phyloP scores from a whole-genome alignment of 2,888 invertebrate species.

The Portevinia maculata region DNA sequence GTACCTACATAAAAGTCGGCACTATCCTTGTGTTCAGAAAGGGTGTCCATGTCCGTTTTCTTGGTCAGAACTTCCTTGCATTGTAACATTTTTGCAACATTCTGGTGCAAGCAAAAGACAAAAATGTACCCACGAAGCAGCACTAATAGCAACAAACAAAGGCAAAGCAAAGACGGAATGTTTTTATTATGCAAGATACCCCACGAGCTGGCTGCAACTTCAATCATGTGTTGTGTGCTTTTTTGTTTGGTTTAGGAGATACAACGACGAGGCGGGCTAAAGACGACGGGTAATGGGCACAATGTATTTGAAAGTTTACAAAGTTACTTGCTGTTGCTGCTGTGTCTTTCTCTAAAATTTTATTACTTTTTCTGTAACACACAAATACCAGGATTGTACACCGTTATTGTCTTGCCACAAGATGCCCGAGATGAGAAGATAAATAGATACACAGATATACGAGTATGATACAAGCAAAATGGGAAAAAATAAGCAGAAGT shows the following conservation, averaged over 20 bases:
- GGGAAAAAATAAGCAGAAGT: slow-evolving; percentile 20
- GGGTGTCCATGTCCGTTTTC: slow-evolving; percentile 55
- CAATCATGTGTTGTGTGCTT: slow-evolving; percentile 44
- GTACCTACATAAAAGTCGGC: slow-evolving; percentile 8
- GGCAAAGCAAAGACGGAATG: slow-evolving; percentile 28
- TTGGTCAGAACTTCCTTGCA: slow-evolving; percentile 25
- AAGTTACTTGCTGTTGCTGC: slow-evolving; percentile 41
- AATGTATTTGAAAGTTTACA: slow-evolving; percentile 62
- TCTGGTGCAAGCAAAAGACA: neutral
- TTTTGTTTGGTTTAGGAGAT: neutral
- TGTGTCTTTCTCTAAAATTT: slow-evolving; percentile 57
- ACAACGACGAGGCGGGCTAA: neutral
- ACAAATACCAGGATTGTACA: slow-evolving; percentile 2
- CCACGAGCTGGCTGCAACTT: slow-evolving; percentile 25
- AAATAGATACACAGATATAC: slow-evolving; percentile 48
- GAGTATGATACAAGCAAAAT: neutral
- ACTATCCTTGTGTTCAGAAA: slow-evolving; percentile 31
- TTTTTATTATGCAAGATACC: slow-evolving; percentile 69
- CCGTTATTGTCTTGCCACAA: slow-evolving; percentile 40
- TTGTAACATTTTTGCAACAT: slow-evolving; percentile 21
- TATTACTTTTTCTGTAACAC: slow-evolving; percentile 63
- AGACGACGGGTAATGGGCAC: neutral
- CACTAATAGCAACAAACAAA: slow-evolving; percentile 36
- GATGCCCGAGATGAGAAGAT: slow-evolving; percentile 50
- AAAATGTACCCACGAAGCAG: neutral